Evolutionary conservation across 1,140 invertebrate genomes (phyloP).

Genomic region (Paralvinella palmiformis): DNA sequence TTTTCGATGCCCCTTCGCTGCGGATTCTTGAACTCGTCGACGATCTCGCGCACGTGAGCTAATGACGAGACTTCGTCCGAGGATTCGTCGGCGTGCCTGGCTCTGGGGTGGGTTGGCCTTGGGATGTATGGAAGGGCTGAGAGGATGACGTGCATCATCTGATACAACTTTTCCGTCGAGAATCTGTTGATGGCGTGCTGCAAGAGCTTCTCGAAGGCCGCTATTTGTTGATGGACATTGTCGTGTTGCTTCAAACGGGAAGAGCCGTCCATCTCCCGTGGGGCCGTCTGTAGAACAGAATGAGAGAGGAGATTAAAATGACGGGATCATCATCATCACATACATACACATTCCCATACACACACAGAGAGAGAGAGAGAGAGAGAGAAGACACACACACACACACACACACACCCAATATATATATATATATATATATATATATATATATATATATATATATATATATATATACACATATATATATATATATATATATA

Average conservation of each 20-base stretch:
- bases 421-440: not conserved
- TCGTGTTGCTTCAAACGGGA: slow-evolving; percentile 12
- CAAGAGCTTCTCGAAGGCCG: slow-evolving; percentile 19
- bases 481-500: no score
- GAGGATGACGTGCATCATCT: slow-evolving; percentile 7
- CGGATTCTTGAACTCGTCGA: not conserved
- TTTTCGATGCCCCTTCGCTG: not conserved
- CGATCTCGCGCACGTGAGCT: slow-evolving; percentile 1
- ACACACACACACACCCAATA: not conserved
- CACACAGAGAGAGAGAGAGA: not conserved
- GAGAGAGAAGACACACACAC: not conserved
- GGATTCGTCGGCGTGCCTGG: not conserved
- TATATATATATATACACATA: no score
- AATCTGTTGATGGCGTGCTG: slow-evolving; percentile 17
- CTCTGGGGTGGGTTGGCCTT: not conserved
- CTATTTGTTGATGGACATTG: slow-evolving; percentile 21
- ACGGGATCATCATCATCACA: not conserved
- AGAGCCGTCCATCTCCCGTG: slow-evolving; percentile 4
- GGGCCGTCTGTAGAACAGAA: slow-evolving; percentile 6
- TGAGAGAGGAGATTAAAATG: not conserved
- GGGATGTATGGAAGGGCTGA: not conserved
- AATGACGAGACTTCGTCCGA: not conserved
- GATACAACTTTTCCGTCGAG: slow-evolving; percentile 13
- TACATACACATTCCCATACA: not conserved
- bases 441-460: not conserved